Conservation (phyloP, 1,140 invertebrate genomes). For the Lutraria rhynchaena region DNA sequence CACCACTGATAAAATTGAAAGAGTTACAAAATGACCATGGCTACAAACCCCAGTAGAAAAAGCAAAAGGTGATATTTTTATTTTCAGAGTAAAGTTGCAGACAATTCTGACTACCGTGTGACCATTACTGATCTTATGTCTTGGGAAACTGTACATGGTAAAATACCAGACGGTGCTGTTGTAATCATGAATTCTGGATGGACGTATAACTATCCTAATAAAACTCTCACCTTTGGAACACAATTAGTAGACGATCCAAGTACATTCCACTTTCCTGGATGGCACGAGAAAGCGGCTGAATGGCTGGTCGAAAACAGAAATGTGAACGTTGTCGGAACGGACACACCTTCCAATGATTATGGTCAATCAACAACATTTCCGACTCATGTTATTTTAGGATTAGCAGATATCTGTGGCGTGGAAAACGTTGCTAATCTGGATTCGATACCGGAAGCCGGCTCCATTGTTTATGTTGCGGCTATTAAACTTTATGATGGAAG, state of each 20-base stretch:
- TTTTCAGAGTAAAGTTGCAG: slow-evolving; percentile 51
- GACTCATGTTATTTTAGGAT: slow-evolving; percentile 63
- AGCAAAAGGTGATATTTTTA: too few relatives aligned
- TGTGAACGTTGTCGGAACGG: slow-evolving; percentile 62
- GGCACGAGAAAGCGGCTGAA: slow-evolving; percentile 65
- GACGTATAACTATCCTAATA: slow-evolving; percentile 68
- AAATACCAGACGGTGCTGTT: slow-evolving; percentile 67
- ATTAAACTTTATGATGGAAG: slow-evolving; percentile 69
- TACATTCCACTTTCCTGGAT: slow-evolving; percentile 72
- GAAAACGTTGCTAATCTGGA: slow-evolving; percentile 69
- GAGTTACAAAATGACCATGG: too few relatives aligned
- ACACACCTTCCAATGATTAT: slow-evolving; percentile 72
- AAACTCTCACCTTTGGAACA: slow-evolving; percentile 63
- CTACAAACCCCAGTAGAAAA: too few relatives aligned
- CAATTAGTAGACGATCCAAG: slow-evolving; percentile 42
- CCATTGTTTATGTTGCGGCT: slow-evolving; percentile 63
- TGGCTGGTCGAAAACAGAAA: slow-evolving; percentile 69
- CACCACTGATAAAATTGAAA: too few relatives aligned
- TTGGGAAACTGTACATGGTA: slow-evolving; percentile 69
- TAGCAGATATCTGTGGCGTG: slow-evolving; percentile 61
- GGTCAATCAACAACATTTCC: slow-evolving; percentile 69
- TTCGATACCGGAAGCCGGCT: slow-evolving; percentile 60
- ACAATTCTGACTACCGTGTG: slow-evolving; percentile 64
- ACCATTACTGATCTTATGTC: slow-evolving; percentile 63
- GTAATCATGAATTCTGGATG: slow-evolving; percentile 77